Conservation (phyloP, 2,113 vertebrate species). For the Mustelus asterias region DNA sequence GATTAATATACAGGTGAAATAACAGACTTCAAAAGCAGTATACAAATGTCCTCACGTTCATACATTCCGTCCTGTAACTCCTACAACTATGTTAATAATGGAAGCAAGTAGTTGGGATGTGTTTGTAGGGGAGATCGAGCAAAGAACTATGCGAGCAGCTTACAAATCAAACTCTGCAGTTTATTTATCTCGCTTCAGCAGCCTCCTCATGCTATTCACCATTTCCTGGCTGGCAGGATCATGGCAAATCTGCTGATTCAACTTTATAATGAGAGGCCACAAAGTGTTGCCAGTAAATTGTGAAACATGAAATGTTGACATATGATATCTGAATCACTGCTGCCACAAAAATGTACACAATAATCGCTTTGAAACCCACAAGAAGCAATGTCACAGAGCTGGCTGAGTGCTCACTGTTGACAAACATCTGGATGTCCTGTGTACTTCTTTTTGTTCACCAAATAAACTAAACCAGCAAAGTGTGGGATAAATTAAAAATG, state of each 20-base stretch:
- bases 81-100: not conserved
- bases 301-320: not conserved
- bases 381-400: not conserved
- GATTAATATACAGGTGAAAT: not conserved
- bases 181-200: not conserved
- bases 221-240: not conserved
- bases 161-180: not conserved
- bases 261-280: not conserved
- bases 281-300: not conserved
- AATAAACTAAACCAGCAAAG: too few relatives aligned
- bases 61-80: not conserved
- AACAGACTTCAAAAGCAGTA: not conserved
- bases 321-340: not conserved
- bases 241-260: not conserved
- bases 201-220: not conserved
- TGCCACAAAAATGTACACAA: not conserved
- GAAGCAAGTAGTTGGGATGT: not conserved
- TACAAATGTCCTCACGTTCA: not conserved
- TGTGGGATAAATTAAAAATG: too few relatives aligned
- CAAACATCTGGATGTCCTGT: not conserved
- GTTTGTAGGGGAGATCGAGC: not conserved
- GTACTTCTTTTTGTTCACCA: too few relatives aligned
- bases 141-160: too few relatives aligned
- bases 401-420: not conserved
- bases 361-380: not conserved